phyloP scores from a whole-genome alignment of 64 coral and sea anemone species.

The Porites australiensis region DNA sequence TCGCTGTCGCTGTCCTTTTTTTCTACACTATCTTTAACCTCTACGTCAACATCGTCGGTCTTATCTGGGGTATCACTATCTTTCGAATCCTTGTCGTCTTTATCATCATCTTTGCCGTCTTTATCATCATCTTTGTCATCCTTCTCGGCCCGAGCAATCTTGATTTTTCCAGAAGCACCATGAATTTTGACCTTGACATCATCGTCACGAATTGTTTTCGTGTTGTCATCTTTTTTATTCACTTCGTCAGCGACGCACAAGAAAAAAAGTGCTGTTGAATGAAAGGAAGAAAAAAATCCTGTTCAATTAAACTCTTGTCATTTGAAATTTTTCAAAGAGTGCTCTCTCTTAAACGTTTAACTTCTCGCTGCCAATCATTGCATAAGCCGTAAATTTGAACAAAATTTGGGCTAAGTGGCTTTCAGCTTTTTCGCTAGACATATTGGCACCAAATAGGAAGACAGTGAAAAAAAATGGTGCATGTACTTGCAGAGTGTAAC shows the following conservation, averaged over 20 bases:
- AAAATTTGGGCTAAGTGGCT: too few species aligned
- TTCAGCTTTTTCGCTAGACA: too few species aligned
- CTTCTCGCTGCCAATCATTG: too few species aligned
- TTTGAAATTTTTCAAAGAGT: too few species aligned
- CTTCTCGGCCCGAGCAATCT: slow-evolving; percentile 13
- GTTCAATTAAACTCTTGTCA: too few species aligned
- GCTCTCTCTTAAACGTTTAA: too few species aligned
- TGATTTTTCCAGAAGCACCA: slow-evolving; percentile 26
- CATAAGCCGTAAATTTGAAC: too few species aligned
- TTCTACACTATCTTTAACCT: neutral
- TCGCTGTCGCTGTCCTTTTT: neutral
- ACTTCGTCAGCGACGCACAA: slow-evolving; percentile 27
- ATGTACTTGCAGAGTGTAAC: too few species aligned
- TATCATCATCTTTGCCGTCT: neutral
- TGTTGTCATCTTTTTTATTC: neutral
- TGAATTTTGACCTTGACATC: slow-evolving; percentile 25
- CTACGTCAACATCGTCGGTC: neutral
- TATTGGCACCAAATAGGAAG: too few species aligned
- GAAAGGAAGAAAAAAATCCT: neutral
- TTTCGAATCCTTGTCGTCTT: neutral
- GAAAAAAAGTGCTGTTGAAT: slow-evolving; percentile 25
- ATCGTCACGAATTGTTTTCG: slow-evolving; percentile 24
- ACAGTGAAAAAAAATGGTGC: too few species aligned
- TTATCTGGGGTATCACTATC: neutral
- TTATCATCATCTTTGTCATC: slow-evolving; percentile 31